Conservation (phyloP, 1,140 invertebrate species). For the Brachystomella parvula region DNA sequence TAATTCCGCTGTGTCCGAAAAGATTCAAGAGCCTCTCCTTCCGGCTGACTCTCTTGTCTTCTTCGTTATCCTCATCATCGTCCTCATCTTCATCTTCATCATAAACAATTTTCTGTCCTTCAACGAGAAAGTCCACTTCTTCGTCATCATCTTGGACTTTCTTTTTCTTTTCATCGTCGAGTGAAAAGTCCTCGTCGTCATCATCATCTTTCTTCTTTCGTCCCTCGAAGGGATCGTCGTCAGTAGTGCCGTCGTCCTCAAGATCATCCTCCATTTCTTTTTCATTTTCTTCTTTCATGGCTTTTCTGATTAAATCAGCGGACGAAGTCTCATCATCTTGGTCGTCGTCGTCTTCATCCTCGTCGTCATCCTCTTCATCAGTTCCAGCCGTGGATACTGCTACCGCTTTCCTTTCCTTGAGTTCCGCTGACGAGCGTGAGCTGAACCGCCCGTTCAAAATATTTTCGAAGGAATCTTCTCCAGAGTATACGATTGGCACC, state of each 20-base stretch:
- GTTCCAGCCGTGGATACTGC: neutral
- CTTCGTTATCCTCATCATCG: slow-evolving; percentile 1
- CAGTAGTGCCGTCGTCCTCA: neutral
- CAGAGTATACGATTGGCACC: neutral
- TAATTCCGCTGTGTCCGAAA: neutral
- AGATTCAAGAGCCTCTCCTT: neutral
- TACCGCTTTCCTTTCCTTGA: neutral
- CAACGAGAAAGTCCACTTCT: neutral
- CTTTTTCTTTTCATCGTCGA: neutral
- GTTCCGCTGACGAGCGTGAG: neutral
- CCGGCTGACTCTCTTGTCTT: neutral
- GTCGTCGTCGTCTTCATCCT: neutral
- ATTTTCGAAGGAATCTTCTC: slow-evolving; percentile 5
- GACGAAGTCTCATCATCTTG: neutral
- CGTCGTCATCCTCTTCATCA: neutral
- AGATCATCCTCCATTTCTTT: neutral
- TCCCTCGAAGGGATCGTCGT: neutral
- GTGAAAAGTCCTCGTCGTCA: neutral
- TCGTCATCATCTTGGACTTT: neutral
- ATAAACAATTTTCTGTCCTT: neutral
- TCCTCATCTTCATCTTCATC: neutral
- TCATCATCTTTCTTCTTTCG: neutral
- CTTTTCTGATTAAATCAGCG: too few species aligned
- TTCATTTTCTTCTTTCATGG: neutral
- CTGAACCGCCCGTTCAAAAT: neutral